Conservation (phyloP, 2,113 vertebrate genomes). For the Agelaius tricolor region DNA sequence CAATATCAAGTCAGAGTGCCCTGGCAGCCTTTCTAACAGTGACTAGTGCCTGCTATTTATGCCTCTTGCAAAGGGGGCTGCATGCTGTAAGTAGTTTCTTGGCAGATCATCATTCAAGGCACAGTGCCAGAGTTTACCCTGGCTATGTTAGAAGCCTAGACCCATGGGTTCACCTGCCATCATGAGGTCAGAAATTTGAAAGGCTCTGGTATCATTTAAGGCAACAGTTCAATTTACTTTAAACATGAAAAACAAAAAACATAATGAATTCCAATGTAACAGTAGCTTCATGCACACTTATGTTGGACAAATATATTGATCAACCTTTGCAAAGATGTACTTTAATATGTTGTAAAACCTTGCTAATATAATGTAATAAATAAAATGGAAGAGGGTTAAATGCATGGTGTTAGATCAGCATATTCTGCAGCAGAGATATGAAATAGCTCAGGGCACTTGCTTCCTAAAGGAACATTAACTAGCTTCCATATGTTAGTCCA, state of each 20-base stretch:
- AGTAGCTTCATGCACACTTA: neutral
- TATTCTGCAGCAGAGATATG: neutral
- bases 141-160: neutral
- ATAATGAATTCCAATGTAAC: neutral
- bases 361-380: constrained; percentile 34
- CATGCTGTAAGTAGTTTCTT: neutral
- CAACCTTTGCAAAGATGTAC: neutral
- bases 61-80: neutral
- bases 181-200: neutral
- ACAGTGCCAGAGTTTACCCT: neutral
- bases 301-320: constrained; percentile 33
- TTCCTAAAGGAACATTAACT: constrained; percentile 22
- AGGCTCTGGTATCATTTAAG: neutral
- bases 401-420: constrained; percentile 9
- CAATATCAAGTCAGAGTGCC: neutral
- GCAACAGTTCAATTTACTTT: neutral
- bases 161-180: neutral
- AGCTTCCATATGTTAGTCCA: neutral
- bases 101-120: neutral
- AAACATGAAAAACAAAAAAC: neutral
- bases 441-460: neutral
- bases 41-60: neutral
- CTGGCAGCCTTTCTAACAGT: neutral
- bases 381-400: constrained; percentile 22
- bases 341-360: constrained; percentile 25